Conservation (phyloP, 2,797 vertebrate genomes). For the Echeneis naucrates region DNA sequence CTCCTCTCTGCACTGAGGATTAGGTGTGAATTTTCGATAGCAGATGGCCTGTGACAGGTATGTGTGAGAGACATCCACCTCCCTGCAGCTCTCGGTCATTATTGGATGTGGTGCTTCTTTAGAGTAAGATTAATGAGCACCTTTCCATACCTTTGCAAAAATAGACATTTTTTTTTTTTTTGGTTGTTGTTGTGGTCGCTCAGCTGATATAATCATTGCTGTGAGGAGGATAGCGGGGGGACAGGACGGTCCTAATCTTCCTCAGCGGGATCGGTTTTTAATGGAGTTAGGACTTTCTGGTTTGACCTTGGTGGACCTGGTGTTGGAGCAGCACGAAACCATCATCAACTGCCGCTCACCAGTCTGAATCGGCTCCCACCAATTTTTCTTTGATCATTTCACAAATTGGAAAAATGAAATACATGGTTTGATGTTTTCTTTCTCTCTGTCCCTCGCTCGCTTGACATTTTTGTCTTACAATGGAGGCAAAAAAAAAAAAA, state of each 20-base stretch:
- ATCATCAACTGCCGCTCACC: slow-evolving; percentile 46
- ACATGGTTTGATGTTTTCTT: background rate
- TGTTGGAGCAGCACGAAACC: slow-evolving; percentile 49
- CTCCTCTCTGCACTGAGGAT: slow-evolving; percentile 29
- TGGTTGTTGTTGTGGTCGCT: no score
- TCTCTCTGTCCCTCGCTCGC: no score
- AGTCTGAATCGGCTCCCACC: slow-evolving; percentile 36
- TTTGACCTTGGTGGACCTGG: slow-evolving; percentile 66
- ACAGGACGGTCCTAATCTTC: slow-evolving; percentile 66
- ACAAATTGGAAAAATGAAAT: background rate
- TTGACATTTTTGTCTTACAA: background rate
- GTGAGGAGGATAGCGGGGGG: slow-evolving; percentile 41
- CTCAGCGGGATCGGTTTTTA: slow-evolving; percentile 66
- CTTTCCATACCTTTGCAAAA: slow-evolving; percentile 54
- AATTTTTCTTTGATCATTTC: slow-evolving; percentile 28
- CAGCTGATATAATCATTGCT: slow-evolving; percentile 54
- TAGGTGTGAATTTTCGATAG: slow-evolving; percentile 50
- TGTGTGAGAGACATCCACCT: slow-evolving; percentile 48
- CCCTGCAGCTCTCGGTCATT: slow-evolving; percentile 39
- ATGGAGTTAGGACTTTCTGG: slow-evolving; percentile 69
- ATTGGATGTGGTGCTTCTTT: slow-evolving; percentile 35
- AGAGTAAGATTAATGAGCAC: slow-evolving; percentile 65
- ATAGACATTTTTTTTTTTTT: slow-evolving; percentile 60
- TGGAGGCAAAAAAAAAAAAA: background rate
- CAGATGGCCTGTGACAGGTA: slow-evolving; percentile 66